A percentile compares a stretch with the other conserved stretches of the same genome.
Evolutionary conservation across 2,113 vertebrate genomes (phyloP).

Genomic region (Elephantulus edwardii): DNA sequence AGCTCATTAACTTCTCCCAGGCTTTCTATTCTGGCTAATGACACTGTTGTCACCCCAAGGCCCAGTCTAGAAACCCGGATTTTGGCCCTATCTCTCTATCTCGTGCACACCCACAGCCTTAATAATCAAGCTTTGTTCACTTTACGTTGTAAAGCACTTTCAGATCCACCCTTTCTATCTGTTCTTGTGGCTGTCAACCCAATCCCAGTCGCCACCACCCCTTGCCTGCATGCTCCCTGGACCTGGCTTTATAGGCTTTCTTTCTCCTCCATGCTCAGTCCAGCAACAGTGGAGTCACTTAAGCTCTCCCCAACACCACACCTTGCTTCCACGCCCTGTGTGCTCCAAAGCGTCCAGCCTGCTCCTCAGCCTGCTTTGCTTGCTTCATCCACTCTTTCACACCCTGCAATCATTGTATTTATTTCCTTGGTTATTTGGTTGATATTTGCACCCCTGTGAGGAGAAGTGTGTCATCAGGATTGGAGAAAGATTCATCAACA

Average conservation of each 20-base stretch:
- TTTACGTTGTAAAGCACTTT: not conserved
- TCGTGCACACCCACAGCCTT: not conserved
- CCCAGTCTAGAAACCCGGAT: not conserved
- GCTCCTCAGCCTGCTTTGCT: accelerated
- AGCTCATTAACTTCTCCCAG: not conserved
- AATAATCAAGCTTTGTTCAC: not conserved
- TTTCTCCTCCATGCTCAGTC: not conserved
- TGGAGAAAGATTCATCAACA: no score
- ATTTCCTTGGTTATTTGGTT: not conserved
- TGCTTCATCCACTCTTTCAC: not conserved
- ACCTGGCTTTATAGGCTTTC: not conserved
- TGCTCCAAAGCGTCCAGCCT: no score
- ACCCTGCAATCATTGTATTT: no score
- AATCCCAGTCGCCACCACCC: not conserved
- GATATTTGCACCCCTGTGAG: not conserved
- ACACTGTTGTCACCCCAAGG: accelerated
- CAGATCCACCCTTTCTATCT: not conserved
- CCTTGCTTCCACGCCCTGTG: accelerated
- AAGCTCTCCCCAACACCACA: accelerated
- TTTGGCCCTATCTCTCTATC: not conserved
- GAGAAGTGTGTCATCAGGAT: no score
- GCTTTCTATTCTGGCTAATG: accelerated
- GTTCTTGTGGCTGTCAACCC: not conserved
- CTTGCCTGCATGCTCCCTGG: accelerated
- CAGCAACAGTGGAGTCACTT: no score